A percentile compares a stretch with the other conserved stretches of the same genome.
Conservation (phyloP, 2,797 vertebrate genomes). For the Galagoides demidoff region DNA sequence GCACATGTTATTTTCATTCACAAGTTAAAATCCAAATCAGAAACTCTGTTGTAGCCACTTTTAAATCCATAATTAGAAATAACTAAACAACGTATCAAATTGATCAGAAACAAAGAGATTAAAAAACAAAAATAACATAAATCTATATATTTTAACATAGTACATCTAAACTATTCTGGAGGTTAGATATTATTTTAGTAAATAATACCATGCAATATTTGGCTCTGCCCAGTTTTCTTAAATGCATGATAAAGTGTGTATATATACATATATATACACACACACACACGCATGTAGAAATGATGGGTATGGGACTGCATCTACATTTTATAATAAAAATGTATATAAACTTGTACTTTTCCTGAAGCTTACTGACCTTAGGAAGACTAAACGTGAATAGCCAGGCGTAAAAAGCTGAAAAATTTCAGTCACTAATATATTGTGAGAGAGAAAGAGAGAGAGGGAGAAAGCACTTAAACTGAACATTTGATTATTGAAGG, state of each 20-base stretch:
- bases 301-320: neutral
- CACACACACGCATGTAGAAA: neutral
- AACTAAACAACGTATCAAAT: neutral
- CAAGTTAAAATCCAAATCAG: slow-evolving; percentile 33
- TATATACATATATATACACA: neutral
- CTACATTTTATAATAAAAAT: neutral
- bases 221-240: neutral
- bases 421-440: neutral
- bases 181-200: neutral
- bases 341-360: neutral
- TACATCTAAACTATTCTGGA: neutral
- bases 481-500: slow-evolving; percentile 79
- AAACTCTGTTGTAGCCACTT: slow-evolving; percentile 21
- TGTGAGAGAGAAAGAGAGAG: neutral
- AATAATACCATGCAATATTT: neutral
- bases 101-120: neutral
- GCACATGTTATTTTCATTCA: slow-evolving; percentile 38
- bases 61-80: slow-evolving; percentile 36
- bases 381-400: neutral
- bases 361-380: neutral
- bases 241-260: neutral
- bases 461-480: slow-evolving; percentile 61
- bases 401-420: neutral
- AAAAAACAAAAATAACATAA: neutral
- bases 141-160: neutral